Percentiles rank a stretch among this genome's conserved stretches.
Conservation (phyloP, 2,113 vertebrate genomes). For the Rostratula benghalensis region DNA sequence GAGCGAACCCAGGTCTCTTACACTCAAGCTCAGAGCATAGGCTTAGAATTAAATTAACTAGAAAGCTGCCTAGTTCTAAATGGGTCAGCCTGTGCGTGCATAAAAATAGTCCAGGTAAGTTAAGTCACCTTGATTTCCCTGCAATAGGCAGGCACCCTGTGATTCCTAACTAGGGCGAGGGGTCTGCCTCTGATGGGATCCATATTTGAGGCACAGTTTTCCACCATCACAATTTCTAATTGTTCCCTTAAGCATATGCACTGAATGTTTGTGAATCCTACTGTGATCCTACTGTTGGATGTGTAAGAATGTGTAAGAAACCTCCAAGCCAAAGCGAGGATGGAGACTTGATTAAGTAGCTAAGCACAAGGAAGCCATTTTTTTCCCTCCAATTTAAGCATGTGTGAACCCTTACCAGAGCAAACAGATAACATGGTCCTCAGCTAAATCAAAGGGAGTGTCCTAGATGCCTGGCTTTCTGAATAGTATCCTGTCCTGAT, state of each 20-base stretch:
- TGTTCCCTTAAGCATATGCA: neutral
- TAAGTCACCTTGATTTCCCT: neutral
- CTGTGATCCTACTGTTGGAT: neutral
- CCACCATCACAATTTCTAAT: neutral
- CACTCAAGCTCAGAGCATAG: neutral
- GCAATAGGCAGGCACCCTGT: neutral
- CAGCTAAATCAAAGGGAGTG: neutral
- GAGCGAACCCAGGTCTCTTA: conserved; percentile 1
- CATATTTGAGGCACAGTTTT: neutral
- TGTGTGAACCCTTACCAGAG: neutral
- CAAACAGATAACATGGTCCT: neutral
- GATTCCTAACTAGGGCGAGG: neutral
- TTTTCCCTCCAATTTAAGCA: neutral
- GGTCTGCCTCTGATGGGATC: neutral
- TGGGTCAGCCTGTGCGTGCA: neutral
- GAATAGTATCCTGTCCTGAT: neutral
- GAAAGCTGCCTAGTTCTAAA: conserved; percentile 40
- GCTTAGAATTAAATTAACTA: conserved; percentile 44
- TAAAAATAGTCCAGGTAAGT: conserved; percentile 35
- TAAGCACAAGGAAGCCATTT: neutral
- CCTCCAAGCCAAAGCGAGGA: neutral
- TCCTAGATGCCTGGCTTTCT: neutral
- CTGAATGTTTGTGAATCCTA: neutral
- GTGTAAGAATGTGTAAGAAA: neutral
- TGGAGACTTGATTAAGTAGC: neutral